Percentiles rank a stretch among this genome's conserved stretches.
phyloP scores from a whole-genome alignment of 2,888 invertebrate genomes.

The Sesamia inferens region DNA sequence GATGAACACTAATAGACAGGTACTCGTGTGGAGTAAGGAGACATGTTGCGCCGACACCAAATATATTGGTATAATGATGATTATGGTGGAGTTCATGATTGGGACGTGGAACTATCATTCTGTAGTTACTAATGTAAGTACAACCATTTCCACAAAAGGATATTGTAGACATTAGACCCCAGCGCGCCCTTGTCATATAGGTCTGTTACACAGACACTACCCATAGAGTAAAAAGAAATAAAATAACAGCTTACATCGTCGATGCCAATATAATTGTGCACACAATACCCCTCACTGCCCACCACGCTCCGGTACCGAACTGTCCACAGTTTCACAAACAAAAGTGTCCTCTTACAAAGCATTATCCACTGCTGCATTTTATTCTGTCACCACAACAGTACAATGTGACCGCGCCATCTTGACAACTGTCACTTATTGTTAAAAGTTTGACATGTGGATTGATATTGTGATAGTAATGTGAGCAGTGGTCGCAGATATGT shows the following conservation, averaged over 20 bases:
- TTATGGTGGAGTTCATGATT: not conserved
- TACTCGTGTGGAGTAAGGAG: not conserved
- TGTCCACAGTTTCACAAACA: conserved; percentile 58
- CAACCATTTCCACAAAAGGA: not conserved
- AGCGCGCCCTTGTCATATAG: not conserved
- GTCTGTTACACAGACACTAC: not conserved
- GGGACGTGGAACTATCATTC: not conserved
- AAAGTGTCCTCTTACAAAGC: conserved; percentile 63
- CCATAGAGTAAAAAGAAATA: not conserved
- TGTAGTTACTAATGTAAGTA: not conserved
- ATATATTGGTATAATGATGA: not conserved
- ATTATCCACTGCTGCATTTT: conserved; percentile 2
- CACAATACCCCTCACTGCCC: not conserved
- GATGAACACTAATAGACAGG: not conserved
- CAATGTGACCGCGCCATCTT: not conserved
- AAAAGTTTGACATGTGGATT: conserved; percentile 12
- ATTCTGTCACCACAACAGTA: conserved; percentile 5
- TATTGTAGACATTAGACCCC: not conserved
- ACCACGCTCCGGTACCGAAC: conserved; percentile 18
- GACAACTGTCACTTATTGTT: conserved; percentile 37
- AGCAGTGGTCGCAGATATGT: conserved; percentile 6
- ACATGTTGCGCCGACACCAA: not conserved
- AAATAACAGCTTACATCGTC: not conserved
- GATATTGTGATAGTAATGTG: conserved; percentile 36
- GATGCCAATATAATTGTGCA: conserved; percentile 5